phyloP scores from a whole-genome alignment of 2,888 invertebrate genomes.

The Nysson spinosus region DNA sequence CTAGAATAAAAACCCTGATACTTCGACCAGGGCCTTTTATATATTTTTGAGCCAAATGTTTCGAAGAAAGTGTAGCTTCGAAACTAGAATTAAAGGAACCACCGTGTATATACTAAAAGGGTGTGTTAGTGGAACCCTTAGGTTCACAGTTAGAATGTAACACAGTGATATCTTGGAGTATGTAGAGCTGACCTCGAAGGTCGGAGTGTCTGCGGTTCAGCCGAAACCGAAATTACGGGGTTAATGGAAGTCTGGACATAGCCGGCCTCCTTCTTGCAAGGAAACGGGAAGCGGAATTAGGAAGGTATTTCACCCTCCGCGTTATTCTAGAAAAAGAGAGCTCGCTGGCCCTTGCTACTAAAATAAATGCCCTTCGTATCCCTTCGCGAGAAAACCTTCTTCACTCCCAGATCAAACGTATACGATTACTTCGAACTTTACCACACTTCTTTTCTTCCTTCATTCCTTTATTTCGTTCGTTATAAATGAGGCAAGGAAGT shows the following conservation, averaged over 20 bases:
- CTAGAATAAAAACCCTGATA: too few species aligned
- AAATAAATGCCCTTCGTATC: conserved; percentile 21
- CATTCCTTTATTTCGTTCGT: too few species aligned
- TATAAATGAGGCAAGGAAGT: too few species aligned
- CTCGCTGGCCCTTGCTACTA: conserved; percentile 30
- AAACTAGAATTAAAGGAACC: conserved; percentile 8
- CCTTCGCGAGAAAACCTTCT: conserved; percentile 4
- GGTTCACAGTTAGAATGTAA: too few species aligned
- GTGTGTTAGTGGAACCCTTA: conserved; percentile 19
- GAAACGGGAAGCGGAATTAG: conserved; percentile 23
- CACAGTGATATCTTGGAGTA: too few species aligned
- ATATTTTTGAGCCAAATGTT: too few species aligned
- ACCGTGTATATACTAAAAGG: conserved; percentile 2
- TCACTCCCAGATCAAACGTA: conserved; percentile 37
- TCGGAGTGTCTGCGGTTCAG: conserved; percentile 59
- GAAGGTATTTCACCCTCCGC: conserved; percentile 29
- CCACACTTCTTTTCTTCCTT: too few species aligned
- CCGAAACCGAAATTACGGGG: conserved; percentile 63
- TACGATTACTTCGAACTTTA: conserved; percentile 25
- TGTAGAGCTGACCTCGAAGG: conserved; percentile 37
- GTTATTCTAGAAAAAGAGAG: conserved; percentile 33
- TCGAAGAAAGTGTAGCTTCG: conserved; percentile 1
- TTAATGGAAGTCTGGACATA: conserved; percentile 62
- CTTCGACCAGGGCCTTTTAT: too few species aligned
- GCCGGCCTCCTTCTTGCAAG: conserved; percentile 27